Conservation (phyloP, 2,113 vertebrate genomes). For the Menidia beryllina region DNA sequence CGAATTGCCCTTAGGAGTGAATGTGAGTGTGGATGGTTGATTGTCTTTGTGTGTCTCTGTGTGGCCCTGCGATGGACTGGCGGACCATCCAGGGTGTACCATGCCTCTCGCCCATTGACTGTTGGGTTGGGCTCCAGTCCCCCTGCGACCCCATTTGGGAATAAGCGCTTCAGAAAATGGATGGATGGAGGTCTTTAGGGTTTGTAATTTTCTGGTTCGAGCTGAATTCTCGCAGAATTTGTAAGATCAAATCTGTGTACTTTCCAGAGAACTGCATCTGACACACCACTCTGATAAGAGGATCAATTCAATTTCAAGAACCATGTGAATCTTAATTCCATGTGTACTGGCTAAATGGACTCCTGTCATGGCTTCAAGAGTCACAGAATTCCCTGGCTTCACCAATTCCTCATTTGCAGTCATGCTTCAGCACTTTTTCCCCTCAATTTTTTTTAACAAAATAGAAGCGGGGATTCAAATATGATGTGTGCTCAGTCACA, state of each 20-base stretch:
- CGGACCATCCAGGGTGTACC: no score
- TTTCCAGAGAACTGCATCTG: slow-evolving; percentile 40
- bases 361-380: slow-evolving; percentile 49
- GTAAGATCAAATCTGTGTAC: slow-evolving; percentile 44
- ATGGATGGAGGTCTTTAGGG: no score
- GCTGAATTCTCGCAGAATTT: slow-evolving; percentile 4
- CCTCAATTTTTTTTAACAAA: not conserved
- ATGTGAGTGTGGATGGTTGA: no score
- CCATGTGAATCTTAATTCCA: slow-evolving; percentile 42
- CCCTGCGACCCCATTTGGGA: no score
- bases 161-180: no score
- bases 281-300: slow-evolving; percentile 46
- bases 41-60: no score
- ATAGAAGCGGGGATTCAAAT: slow-evolving; percentile 38
- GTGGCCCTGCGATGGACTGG: no score
- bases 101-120: no score
- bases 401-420: slow-evolving; percentile 38
- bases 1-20: no score
- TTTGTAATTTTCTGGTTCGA: no score
- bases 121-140: no score
- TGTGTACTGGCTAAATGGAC: slow-evolving; percentile 40
- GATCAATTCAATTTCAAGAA: slow-evolving; percentile 45
- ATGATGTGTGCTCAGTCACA: slow-evolving; percentile 49
- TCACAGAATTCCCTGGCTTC: slow-evolving; percentile 46
- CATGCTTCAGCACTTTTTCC: slow-evolving; percentile 38